These are phyloP conservation scores for Ichneumoninae sp. DNA, from an alignment of 2,888 invertebrate genomes.

Conservation along the genomic window DNA sequence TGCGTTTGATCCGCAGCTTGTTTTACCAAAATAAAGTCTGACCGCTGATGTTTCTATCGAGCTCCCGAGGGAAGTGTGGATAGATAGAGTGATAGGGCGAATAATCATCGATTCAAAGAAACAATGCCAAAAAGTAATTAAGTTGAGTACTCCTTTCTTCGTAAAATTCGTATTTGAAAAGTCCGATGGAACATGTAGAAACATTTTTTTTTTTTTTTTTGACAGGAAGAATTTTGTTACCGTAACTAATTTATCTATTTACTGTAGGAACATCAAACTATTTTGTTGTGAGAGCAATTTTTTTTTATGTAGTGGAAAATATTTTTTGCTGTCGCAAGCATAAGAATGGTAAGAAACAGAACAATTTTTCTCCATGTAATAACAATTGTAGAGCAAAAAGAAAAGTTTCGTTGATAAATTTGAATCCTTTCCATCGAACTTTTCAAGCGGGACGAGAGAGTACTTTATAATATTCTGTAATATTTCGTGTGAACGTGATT, in stretches of 20 bases:
- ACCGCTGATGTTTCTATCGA: slow-evolving; percentile 3
- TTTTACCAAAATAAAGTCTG: neutral
- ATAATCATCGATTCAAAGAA: slow-evolving; percentile 30
- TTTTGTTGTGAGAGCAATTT: too few species aligned
- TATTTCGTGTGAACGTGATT: slow-evolving; percentile 50
- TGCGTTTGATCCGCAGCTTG: neutral
- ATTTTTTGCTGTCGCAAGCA: too few species aligned
- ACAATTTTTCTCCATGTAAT: too few species aligned
- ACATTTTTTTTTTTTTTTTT: too few species aligned
- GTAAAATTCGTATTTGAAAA: neutral
- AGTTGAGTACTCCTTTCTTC: slow-evolving; percentile 43
- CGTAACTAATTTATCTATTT: too few species aligned
- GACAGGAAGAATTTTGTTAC: too few species aligned
- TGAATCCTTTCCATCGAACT: neutral
- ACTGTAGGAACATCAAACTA: too few species aligned
- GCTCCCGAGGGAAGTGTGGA: neutral
- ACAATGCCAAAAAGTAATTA: slow-evolving; percentile 57
- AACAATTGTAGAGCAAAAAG: neutral
- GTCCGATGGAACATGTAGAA: neutral
- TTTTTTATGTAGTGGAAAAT: too few species aligned
- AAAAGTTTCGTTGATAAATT: neutral
- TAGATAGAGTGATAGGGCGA: slow-evolving; percentile 33
- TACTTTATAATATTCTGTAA: slow-evolving; percentile 35
- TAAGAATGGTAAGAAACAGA: too few species aligned
- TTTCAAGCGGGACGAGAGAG: slow-evolving; percentile 11